Evolutionary conservation across 2,888 invertebrate genomes (phyloP).

Genomic region (Melieria picta): DNA sequence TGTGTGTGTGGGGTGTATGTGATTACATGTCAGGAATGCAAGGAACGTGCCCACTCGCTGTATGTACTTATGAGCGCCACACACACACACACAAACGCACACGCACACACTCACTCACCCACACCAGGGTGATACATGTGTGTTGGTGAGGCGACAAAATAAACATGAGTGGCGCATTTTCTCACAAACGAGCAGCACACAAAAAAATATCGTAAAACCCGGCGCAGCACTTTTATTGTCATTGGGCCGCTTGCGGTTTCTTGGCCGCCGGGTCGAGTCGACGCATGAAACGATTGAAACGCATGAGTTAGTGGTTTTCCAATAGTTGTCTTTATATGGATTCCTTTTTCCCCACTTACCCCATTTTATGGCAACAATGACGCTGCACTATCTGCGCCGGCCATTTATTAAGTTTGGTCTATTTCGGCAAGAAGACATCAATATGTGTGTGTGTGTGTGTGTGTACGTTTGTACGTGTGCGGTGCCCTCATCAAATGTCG

Average conservation of each 20-base stretch:
- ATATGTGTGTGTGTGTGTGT: not conserved
- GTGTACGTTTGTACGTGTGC: not conserved
- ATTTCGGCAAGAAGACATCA: not conserved
- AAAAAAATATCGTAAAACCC: not conserved
- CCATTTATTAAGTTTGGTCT: constrained; percentile 4
- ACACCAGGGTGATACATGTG: not conserved
- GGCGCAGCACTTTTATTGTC: not conserved
- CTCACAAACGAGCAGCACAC: not conserved
- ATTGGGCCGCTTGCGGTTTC: not conserved
- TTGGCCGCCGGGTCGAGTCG: not conserved
- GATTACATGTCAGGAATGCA: not conserved
- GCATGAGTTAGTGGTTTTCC: constrained; percentile 20
- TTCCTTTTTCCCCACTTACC: constrained; percentile 6
- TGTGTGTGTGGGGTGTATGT: not conserved
- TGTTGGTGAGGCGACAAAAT: constrained; percentile 7
- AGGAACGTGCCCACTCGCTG: not conserved
- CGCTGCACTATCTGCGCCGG: constrained; percentile 2
- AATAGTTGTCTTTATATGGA: constrained; percentile 12
- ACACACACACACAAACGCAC: not conserved
- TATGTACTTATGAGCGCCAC: not conserved
- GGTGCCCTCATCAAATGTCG: too few species aligned
- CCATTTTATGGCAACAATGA: constrained; percentile 14
- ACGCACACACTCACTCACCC: not conserved
- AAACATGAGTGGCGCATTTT: constrained; percentile 30
- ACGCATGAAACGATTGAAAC: not conserved